These are phyloP conservation scores for Solenodon paradoxus DNA, from an alignment of 2,113 vertebrate genomes.

Conservation along the genomic window DNA sequence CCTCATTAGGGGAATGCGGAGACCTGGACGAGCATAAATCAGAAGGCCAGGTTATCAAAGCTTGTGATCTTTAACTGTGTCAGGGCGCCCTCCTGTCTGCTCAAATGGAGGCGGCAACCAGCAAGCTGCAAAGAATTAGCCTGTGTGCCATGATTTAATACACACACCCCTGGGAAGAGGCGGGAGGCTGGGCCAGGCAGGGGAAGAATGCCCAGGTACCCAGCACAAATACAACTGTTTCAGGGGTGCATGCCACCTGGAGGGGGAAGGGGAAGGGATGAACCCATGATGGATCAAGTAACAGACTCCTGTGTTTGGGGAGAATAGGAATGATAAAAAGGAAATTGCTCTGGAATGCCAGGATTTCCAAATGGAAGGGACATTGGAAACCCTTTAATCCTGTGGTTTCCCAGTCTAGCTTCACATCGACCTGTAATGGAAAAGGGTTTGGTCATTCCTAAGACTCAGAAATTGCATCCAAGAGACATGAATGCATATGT, in stretches of 20 bases:
- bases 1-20: slow-evolving; percentile 97
- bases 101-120: slow-evolving; percentile 85
- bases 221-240: background rate
- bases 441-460: background rate
- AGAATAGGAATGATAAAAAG: no score
- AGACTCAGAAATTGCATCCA: background rate
- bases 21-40: slow-evolving; percentile 93
- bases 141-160: slow-evolving; percentile 44
- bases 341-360: fast-evolving
- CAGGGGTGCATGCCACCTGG: background rate
- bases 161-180: background rate
- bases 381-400: background rate
- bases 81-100: slow-evolving; percentile 98
- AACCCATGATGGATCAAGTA: background rate
- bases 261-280: background rate
- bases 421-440: background rate
- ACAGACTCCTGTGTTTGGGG: background rate
- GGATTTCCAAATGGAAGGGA: no score
- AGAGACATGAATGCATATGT: background rate
- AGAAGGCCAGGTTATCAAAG: slow-evolving; percentile 95
- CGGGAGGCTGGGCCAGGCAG: background rate
- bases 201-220: background rate
- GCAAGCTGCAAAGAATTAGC: slow-evolving; percentile 94
- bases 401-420: background rate
- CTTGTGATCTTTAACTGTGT: slow-evolving; percentile 96